Conservation (phyloP, 2,797 vertebrate genomes). For the Syndactyla subalaris region DNA sequence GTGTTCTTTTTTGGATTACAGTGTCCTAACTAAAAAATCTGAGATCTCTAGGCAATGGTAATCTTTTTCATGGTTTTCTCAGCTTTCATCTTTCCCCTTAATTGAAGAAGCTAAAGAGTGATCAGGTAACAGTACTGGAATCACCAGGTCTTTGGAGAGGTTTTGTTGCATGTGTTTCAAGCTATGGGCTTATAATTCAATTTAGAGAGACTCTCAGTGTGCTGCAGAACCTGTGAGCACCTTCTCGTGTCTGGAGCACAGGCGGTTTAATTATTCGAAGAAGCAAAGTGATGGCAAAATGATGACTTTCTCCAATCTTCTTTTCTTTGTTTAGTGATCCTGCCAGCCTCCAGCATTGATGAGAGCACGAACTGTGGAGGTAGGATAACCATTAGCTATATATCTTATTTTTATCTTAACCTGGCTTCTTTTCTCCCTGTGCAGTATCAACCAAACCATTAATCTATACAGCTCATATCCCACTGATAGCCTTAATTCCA, state of each 20-base stretch:
- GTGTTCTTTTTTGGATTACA: neutral
- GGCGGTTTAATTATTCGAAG: conserved; percentile 41
- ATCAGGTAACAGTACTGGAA: conserved; percentile 7
- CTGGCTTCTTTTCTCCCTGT: conserved; percentile 50
- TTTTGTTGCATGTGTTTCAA: neutral
- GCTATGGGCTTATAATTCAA: neutral
- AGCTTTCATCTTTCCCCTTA: neutral
- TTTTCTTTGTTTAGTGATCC: conserved; percentile 86
- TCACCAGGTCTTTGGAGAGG: neutral
- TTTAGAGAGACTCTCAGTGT: conserved; percentile 6
- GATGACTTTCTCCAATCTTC: conserved; percentile 16
- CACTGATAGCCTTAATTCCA: conserved; percentile 66
- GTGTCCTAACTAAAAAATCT: neutral
- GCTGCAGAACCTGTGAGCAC: neutral
- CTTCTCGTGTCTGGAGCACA: neutral
- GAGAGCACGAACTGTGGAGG: conserved; percentile 91
- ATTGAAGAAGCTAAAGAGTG: neutral
- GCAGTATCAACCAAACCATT: conserved; percentile 63
- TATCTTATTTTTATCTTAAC: conserved; percentile 67
- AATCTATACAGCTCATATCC: conserved; percentile 59
- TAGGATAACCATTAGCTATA: conserved; percentile 77
- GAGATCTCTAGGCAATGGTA: neutral
- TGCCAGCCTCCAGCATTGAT: conserved; percentile 94
- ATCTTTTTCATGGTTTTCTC: conserved; percentile 3
- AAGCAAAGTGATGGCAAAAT: conserved; percentile 34